Conservation (phyloP, 2,113 vertebrate genomes). For the Xyrauchen texanus region DNA sequence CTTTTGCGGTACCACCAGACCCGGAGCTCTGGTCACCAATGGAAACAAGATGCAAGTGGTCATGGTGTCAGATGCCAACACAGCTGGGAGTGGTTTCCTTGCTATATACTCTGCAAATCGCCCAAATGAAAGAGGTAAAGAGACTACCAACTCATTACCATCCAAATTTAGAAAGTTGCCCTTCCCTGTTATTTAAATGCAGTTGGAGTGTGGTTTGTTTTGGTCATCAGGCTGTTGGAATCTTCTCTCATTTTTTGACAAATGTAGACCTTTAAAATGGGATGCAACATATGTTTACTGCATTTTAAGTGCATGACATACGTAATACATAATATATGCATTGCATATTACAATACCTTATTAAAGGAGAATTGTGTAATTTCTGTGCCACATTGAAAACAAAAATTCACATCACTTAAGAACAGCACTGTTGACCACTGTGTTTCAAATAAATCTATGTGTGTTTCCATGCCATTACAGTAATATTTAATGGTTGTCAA, state of each 20-base stretch:
- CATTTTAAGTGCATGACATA: too few species aligned
- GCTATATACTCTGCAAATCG: slow-evolving; percentile 80
- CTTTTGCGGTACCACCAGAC: slow-evolving; percentile 82
- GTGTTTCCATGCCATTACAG: background rate
- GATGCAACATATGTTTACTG: too few species aligned
- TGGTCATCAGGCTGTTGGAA: background rate
- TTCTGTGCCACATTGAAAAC: too few species aligned
- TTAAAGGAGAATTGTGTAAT: too few species aligned
- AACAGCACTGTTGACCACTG: background rate
- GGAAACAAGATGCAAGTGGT: slow-evolving; percentile 85
- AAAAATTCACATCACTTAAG: too few species aligned
- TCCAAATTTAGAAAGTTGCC: slow-evolving; percentile 14
- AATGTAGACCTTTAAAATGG: too few species aligned
- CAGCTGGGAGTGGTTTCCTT: slow-evolving; percentile 84
- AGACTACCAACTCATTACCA: slow-evolving; percentile 10
- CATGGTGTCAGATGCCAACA: slow-evolving; percentile 86
- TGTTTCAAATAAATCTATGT: background rate
- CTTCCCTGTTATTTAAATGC: slow-evolving; percentile 6
- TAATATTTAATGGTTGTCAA: too few species aligned
- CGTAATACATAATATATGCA: too few species aligned
- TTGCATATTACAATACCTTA: too few species aligned
- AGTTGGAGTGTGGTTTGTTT: slow-evolving; percentile 8
- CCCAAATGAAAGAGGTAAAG: slow-evolving; percentile 85
- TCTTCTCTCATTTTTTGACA: background rate
- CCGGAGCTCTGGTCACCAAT: slow-evolving; percentile 79